Evolutionary conservation across 2,888 invertebrate species (phyloP), one percentile per base, ranked within the genome.

Genomic region (Eucera pruinosa): DNA sequence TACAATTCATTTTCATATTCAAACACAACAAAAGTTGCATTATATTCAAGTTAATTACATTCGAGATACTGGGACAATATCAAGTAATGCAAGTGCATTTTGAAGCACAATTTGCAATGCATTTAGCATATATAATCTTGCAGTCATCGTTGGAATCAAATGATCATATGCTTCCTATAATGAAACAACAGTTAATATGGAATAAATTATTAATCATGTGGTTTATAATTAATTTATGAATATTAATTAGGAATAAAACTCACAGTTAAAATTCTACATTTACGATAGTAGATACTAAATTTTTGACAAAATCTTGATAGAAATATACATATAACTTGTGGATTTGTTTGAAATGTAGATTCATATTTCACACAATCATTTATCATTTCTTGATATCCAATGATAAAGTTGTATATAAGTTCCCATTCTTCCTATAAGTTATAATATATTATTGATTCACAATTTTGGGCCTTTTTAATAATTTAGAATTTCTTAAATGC

Each of bases 211-310:
- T 43, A 41, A 27, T 55, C 15, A 5, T 30, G 13, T 45, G 18
- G 41, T 11, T 43, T 33, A 9, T 23, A n/a, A 6, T 52, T 61
- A 2, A 47, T 25, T 25, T 2, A 9, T 18, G 11, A n/a, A 11
- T 13, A 55, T 52, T 55, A 2, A 61, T 27, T 27, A 70, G 68
- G 2, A 41, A 67, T 58, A 5, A 27, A 41, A 57, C 94, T 93
- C 93, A 96, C 96, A 81, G 94, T 94, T 78, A 97, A 92, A 87
- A 97, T 95, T 84, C 95, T 94, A 41, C 95, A 94, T 89, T 94
- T 94, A 78, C 96, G 94, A 88, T 97, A 97, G 89, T 96, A 97
- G 65, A 95, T 94, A 90, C 97, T 97, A 87, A 96, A 95, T 7
- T 94, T 89, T 47, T 94, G 93, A 25, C 95, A 95, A 90, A 96